Conservation (phyloP, 2,888 invertebrate genomes). For the Amiota minor region DNA sequence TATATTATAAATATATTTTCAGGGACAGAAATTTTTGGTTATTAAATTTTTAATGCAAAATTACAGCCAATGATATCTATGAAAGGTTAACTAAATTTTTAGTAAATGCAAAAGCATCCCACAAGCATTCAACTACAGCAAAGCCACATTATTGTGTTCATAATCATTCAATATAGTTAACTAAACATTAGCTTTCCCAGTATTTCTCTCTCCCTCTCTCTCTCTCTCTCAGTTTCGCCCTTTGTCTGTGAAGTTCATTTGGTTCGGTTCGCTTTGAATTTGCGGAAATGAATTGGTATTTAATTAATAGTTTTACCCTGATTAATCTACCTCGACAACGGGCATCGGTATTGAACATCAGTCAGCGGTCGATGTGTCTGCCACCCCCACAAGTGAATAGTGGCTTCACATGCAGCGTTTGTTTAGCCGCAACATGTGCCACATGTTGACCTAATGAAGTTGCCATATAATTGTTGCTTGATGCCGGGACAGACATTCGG, state of each 20-base stretch:
- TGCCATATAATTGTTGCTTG: constrained; percentile 66
- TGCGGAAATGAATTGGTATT: constrained; percentile 72
- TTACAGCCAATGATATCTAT: too few relatives aligned
- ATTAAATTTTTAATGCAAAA: too few relatives aligned
- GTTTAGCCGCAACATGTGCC: constrained; percentile 29
- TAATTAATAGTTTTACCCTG: constrained; percentile 73
- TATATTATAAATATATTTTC: too few relatives aligned
- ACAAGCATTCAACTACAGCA: too few relatives aligned
- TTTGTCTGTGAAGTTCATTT: not conserved
- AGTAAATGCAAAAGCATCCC: too few relatives aligned
- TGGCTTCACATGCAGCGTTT: constrained; percentile 47
- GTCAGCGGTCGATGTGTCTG: constrained; percentile 34
- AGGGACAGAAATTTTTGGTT: too few relatives aligned
- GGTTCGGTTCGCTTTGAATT: constrained; percentile 52
- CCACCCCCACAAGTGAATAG: constrained; percentile 38
- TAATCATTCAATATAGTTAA: constrained; percentile 7
- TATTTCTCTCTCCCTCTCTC: not conserved
- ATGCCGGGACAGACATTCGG: constrained; percentile 38
- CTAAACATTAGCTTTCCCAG: too few relatives aligned
- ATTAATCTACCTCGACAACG: constrained; percentile 64
- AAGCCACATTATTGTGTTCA: constrained; percentile 1
- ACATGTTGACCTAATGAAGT: constrained; percentile 71
- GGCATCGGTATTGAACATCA: constrained; percentile 30
- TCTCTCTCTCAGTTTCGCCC: not conserved
- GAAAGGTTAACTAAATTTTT: too few relatives aligned